Evolutionary conservation across 2,113 vertebrate genomes (phyloP).

Genomic region (Lampris megalopsis): DNA sequence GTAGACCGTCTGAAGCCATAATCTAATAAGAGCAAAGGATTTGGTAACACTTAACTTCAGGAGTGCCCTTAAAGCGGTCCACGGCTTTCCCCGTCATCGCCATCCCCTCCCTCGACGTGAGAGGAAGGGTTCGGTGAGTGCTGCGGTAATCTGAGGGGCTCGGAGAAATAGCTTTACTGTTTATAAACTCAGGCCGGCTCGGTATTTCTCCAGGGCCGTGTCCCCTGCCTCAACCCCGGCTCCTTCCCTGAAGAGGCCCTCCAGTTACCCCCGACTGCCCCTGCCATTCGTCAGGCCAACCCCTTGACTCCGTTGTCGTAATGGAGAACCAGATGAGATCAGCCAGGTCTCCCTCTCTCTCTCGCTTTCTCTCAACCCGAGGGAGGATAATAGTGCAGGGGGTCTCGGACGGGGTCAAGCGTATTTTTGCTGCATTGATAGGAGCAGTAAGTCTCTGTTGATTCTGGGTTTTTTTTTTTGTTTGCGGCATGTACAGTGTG

Average conservation of each 20-base stretch:
- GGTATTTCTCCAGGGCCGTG: constrained; percentile 26
- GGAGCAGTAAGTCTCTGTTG: constrained; percentile 18
- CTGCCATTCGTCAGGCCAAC: constrained; percentile 29
- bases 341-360: constrained; percentile 8
- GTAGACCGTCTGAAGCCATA: background rate
- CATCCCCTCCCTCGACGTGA: too few relatives aligned
- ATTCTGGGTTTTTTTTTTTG: background rate
- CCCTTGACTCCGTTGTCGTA: constrained; percentile 16
- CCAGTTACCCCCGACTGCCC: constrained; percentile 45
- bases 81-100: too few relatives aligned
- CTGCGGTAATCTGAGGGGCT: background rate
- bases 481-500: too few relatives aligned
- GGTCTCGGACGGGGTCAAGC: constrained; percentile 16
- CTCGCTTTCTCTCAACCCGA: constrained; percentile 21
- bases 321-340: constrained; percentile 50
- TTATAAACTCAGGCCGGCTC: constrained; percentile 28
- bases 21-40: too few relatives aligned
- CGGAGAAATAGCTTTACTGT: constrained; percentile 10
- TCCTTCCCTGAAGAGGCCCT: constrained; percentile 17
- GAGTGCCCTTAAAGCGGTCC: too few relatives aligned
- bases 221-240: constrained; percentile 35
- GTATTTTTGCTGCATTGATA: constrained; percentile 17
- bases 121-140: background rate
- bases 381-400: constrained; percentile 2
- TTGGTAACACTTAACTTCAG: too few relatives aligned